phyloP scores from a whole-genome alignment of 2,113 vertebrate species.

The Gnathonemus longibarbis region DNA sequence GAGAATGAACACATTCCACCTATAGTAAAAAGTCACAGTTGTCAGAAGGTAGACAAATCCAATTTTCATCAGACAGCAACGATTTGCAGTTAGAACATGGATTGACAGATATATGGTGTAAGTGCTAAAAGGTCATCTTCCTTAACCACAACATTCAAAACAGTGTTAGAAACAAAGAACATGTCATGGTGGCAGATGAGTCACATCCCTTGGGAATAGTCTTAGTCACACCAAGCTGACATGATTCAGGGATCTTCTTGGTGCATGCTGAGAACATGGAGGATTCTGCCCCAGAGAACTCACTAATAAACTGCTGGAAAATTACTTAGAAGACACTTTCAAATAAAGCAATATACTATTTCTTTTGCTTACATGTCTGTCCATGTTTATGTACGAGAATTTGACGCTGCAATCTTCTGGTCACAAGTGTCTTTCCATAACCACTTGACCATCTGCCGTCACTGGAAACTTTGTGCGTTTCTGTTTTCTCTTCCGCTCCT shows the following conservation, averaged over 20 bases:
- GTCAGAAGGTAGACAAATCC: background rate
- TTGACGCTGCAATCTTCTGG: background rate
- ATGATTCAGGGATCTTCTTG: constrained; percentile 52
- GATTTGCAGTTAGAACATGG: background rate
- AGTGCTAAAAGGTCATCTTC: background rate
- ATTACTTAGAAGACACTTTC: background rate
- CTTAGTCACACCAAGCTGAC: constrained; percentile 58
- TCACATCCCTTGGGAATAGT: constrained; percentile 60
- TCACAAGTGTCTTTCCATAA: background rate
- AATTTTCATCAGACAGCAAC: background rate
- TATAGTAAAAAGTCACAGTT: background rate
- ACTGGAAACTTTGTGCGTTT: constrained; percentile 16
- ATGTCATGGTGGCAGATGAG: constrained; percentile 55
- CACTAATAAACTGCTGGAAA: constrained; percentile 30
- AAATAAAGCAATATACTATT: background rate
- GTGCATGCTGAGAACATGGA: constrained; percentile 55
- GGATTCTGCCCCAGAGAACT: constrained; percentile 51
- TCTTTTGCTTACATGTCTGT: background rate
- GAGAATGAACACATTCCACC: background rate
- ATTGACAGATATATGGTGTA: background rate
- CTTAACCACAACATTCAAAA: background rate
- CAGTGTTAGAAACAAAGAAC: background rate
- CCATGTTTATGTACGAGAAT: background rate
- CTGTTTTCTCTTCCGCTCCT: constrained; percentile 35
- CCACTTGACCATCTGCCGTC: constrained; percentile 19